Base-by-base conservation (phyloP, 1,140 invertebrate genomes). In the Hermetia illucens region DNA sequence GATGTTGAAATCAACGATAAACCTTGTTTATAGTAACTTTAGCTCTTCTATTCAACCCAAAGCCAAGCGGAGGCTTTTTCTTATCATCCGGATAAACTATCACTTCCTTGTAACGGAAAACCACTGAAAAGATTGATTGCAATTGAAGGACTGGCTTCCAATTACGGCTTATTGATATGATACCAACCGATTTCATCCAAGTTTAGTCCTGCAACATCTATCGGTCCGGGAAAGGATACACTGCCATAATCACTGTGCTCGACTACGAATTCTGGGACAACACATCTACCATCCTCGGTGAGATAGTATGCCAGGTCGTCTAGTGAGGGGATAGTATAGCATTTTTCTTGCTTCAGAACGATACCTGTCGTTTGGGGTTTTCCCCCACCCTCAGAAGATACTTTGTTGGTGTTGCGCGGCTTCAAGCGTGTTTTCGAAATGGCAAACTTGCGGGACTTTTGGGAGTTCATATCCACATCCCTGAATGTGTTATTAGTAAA, bases 211-310 rank as follows among this genome's bases (percentile, higher is more conserved):
- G 81, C 73, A n/a, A 97, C 78, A 60, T 96, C 83, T 41, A 93
- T 79, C 18, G 76, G 71, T 43, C 86, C 83, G 19, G 78, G 75
- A 56, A 90, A 98, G 55, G 73, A 87, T 1, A 98, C 82, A 61
- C 84, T 88, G 17, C 95, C 94, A 62, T 91, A 98, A 32, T 86
- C 85, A 39, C 79, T 69, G 10, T 93, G 70, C 0, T 91, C 92
- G 34, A 98, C 69, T 1, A 85, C 89, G 44, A 98, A 86, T 45
- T 89, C 78, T n/a, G 87, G 78, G 8, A 96, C 81, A 21, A 87
- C 63, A 57, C 90, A 95, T 17, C 69, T 70, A 2, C 83, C 81
- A 55, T 84, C 71, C 58, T 84, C 69, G 9, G 76, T 63, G 21
- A 79, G 59, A 43, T 66, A 68, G 1, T 62, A 69, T 12, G 60